Base-by-base conservation (phyloP, 1,140 invertebrate genomes). In the Ceratosolen solmsi region DNA sequence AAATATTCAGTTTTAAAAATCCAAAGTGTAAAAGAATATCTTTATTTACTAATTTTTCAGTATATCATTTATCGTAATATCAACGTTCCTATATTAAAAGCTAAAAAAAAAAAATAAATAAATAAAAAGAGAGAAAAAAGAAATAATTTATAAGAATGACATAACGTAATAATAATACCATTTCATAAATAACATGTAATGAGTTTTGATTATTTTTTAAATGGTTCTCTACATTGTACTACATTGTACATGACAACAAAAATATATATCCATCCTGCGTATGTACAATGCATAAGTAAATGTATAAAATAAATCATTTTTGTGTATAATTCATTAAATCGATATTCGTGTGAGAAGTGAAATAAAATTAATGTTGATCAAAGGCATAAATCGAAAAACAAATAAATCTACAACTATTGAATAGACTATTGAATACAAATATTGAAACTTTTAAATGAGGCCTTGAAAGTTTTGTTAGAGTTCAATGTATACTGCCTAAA, bases 71-170 rank as follows among this genome's bases (percentile, higher is more conserved):
- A 41, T 36, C 36, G 0, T 41, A 58, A 72, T 41, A 79, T 46
- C 65, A 79, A 79, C 49, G 77, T 79, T 79, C 77, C 77, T 79
- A 79, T 71, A 56, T 17, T 30, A 30, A 30, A 73, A 33, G 41
- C 7, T 30, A 30, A 30, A 73, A 33, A 17, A 73, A 51, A 54
- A 41, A 49, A 27, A 76, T 25, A 51, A 79, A 56, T 25, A 36
- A 76, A 60, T 22, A 2, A 3, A 33, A 8, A 41, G 54, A 51
- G 13, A 27, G 9, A 20, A 36, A 36, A 11, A 74, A 33, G 36
- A 15, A 71, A 20, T 8, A 20, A 65, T 49, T 33, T 49, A 17
- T 25, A 58, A 2, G 22, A 58, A 25, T 56, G n/a, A 25, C 20
- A 20, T 27, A 65, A 8, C 9, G 9, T 9, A 65, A 51, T 1